phyloP scores from a whole-genome alignment of 2,113 vertebrate species.

The Corythornis cristatus region DNA sequence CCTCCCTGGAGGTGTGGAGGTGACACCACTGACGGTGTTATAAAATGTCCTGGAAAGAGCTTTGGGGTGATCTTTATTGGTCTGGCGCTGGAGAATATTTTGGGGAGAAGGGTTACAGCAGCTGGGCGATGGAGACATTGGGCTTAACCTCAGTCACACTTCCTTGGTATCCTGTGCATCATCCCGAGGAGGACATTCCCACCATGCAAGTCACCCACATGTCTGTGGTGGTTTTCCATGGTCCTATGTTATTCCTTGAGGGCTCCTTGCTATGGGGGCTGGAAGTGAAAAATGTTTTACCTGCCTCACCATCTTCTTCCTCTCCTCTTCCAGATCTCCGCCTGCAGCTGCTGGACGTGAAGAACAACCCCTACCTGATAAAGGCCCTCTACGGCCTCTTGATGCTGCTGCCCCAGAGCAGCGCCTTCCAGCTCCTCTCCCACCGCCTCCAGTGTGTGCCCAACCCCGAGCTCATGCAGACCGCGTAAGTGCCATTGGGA shows the following conservation, averaged over 20 bases:
- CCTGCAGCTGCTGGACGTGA: conserved; percentile 93
- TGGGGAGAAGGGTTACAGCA: neutral
- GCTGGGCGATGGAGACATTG: neutral
- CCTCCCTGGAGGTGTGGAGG: neutral
- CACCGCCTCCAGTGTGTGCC: conserved; percentile 93
- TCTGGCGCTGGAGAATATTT: neutral
- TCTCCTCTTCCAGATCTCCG: conserved; percentile 81
- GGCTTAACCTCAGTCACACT: neutral
- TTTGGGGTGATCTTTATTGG: fast-evolving
- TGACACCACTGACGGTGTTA: neutral
- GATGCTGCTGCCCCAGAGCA: conserved; percentile 97
- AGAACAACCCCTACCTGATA: conserved; percentile 96
- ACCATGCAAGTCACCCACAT: fast-evolving
- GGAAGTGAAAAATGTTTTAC: neutral
- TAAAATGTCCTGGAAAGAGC: neutral
- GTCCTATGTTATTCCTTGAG: neutral
- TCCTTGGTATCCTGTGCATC: neutral
- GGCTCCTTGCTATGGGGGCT: neutral
- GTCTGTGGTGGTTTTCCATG: neutral
- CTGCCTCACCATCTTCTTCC: neutral
- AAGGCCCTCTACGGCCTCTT: conserved; percentile 95
- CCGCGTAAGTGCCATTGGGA: conserved; percentile 64
- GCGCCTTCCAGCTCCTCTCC: conserved; percentile 95
- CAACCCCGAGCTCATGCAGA: conserved; percentile 95
- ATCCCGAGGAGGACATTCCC: neutral